Evolutionary conservation across 2,888 invertebrate genomes (phyloP).

Genomic region (Toxonevra muliebris): DNA sequence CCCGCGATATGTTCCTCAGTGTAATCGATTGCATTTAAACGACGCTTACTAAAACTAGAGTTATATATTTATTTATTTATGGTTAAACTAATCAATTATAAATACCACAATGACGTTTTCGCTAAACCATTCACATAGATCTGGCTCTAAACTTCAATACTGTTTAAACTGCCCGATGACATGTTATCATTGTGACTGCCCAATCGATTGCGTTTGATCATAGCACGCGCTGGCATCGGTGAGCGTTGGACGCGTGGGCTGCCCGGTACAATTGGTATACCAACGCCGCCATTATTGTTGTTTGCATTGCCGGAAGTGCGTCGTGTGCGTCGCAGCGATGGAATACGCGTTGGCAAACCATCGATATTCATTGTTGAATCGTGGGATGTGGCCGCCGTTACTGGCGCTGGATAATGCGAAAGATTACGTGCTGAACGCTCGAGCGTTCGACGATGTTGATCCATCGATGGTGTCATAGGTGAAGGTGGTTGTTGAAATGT

Average conservation of each 20-base stretch:
- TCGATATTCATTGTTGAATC: constrained; percentile 50
- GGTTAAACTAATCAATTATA: too few relatives aligned
- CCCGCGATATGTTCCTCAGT: too few relatives aligned
- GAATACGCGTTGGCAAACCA: constrained; percentile 55
- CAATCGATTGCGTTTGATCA: constrained; percentile 61
- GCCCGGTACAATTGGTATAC: constrained; percentile 59
- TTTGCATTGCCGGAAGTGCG: constrained; percentile 54
- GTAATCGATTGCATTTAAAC: too few relatives aligned
- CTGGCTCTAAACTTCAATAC: constrained; percentile 62
- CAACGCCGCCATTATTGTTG: constrained; percentile 54
- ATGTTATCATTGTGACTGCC: constrained; percentile 65
- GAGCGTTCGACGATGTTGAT: constrained; percentile 58
- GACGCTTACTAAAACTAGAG: too few relatives aligned
- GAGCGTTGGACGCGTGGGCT: constrained; percentile 64
- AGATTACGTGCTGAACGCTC: constrained; percentile 60
- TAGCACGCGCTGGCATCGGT: constrained; percentile 62
- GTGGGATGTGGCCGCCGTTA: constrained; percentile 31
- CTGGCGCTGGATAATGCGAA: constrained; percentile 39
- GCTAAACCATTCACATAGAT: background rate
- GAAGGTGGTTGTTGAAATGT: constrained; percentile 42
- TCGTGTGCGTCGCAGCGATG: constrained; percentile 60
- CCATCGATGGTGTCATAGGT: constrained; percentile 55
- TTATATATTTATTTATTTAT: too few relatives aligned
- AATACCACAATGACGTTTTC: too few relatives aligned
- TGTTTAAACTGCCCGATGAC: constrained; percentile 65